Conservation (phyloP, 2,113 vertebrate genomes). For the Salvelinus fontinalis region DNA sequence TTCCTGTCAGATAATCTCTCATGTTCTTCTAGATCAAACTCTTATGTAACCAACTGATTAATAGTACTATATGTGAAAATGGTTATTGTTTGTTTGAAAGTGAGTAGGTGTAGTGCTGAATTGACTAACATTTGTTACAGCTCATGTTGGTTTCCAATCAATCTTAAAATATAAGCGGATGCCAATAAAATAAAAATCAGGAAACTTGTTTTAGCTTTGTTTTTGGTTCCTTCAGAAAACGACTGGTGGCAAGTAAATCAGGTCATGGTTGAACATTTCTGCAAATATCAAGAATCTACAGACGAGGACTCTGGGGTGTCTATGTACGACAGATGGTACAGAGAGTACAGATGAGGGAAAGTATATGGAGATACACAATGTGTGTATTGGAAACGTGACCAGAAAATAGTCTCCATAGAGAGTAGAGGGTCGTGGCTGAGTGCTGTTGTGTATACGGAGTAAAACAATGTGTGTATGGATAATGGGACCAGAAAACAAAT, state of each 20-base stretch:
- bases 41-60: constrained; percentile 22
- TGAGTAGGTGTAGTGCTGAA: neutral
- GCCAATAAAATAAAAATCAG: no score
- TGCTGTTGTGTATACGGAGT: neutral
- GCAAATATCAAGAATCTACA: no score
- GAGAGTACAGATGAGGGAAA: neutral
- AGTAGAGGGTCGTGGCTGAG: neutral
- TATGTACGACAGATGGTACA: neutral
- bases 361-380: neutral
- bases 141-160: no score
- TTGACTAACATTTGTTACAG: no score
- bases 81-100: neutral
- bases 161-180: no score
- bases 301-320: neutral
- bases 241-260: no score
- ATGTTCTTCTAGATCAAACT: constrained; percentile 11
- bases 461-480: no score
- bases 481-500: no score
- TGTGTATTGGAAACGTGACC: neutral
- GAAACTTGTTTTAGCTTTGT: no score
- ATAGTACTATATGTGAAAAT: neutral
- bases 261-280: no score
- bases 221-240: no score
- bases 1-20: constrained; percentile 17
- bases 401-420: neutral